phyloP scores from a whole-genome alignment of 64 coral and sea anemone species.

The Porites australiensis region DNA sequence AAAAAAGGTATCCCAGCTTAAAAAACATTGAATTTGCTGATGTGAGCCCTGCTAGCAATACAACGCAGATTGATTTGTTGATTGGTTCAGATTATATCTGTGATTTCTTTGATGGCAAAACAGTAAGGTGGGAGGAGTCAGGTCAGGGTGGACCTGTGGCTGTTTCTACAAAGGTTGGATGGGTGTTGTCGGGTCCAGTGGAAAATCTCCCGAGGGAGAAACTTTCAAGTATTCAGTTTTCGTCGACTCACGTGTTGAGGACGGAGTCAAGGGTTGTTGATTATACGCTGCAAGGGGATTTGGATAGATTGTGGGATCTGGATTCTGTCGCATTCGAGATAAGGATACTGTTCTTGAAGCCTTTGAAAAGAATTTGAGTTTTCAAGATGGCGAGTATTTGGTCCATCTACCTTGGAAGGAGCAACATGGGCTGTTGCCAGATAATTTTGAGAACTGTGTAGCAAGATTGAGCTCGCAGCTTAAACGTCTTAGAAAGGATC shows the following conservation, averaged over 20 bases:
- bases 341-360: slow-evolving; percentile 31
- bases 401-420: background rate
- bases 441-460: slow-evolving; percentile 11
- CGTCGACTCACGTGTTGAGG: background rate
- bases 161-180: background rate
- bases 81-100: background rate
- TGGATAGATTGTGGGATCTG: too few species aligned
- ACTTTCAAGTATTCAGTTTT: background rate
- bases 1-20: too few species aligned
- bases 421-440: slow-evolving; percentile 8
- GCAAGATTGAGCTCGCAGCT: too few species aligned
- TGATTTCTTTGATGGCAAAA: background rate
- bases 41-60: too few species aligned
- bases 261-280: background rate
- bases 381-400: slow-evolving; percentile 30
- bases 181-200: slow-evolving; percentile 3
- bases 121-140: background rate
- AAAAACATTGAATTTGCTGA: too few species aligned
- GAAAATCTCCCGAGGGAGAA: background rate
- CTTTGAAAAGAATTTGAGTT: background rate
- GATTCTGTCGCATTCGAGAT: background rate
- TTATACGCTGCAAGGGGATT: too few species aligned
- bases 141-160: background rate
- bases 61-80: background rate
- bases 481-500: background rate